Conservation (phyloP, 2,797 vertebrate species). For the Acridotheres tristis region DNA sequence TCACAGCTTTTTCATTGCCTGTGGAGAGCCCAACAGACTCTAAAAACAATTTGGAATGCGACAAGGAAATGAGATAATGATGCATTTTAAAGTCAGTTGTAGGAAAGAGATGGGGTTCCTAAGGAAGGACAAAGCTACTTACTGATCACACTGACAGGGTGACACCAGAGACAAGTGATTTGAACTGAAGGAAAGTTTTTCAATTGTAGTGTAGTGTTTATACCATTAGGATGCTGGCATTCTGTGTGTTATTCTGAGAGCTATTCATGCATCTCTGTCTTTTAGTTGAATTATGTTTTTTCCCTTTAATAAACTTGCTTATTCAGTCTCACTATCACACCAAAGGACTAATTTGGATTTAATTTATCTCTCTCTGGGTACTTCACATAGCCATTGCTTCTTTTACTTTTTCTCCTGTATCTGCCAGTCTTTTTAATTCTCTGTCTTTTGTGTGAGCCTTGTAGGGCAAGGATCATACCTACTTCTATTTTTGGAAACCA, state of each 20-base stretch:
- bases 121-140: neutral
- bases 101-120: neutral
- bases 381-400: neutral
- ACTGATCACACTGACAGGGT: neutral
- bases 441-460: conserved; percentile 30
- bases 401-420: neutral
- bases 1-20: neutral
- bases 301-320: conserved; percentile 48
- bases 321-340: conserved; percentile 36
- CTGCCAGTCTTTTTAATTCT: conserved; percentile 22
- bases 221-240: neutral
- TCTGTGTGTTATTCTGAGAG: neutral
- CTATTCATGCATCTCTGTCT: neutral
- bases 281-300: conserved; percentile 23
- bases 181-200: neutral
- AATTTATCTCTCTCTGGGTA: conserved; percentile 12
- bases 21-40: neutral
- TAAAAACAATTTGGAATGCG: neutral
- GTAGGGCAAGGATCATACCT: conserved; percentile 41
- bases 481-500: conserved; percentile 57
- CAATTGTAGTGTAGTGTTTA: neutral
- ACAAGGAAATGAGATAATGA: neutral
- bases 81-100: neutral
- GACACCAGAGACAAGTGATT: neutral
- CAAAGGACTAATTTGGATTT: conserved; percentile 41